Conservation (phyloP, 2,888 invertebrate species). For the Isoperla grammatica region DNA sequence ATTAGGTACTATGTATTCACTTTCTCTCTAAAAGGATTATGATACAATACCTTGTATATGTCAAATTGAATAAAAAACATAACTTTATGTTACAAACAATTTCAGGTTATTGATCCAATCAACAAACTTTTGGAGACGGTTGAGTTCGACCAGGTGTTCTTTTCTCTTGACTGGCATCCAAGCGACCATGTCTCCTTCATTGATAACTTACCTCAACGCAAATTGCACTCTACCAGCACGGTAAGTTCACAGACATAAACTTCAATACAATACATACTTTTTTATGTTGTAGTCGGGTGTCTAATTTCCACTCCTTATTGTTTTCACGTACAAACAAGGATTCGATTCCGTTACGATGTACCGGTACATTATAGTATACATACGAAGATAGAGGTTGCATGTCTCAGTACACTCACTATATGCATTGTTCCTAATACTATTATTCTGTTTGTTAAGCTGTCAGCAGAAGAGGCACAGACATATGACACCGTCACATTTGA, state of each 20-base stretch:
- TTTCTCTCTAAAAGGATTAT: too few species aligned
- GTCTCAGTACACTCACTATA: too few species aligned
- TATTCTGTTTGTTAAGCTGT: slow-evolving; percentile 53
- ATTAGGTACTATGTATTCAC: too few species aligned
- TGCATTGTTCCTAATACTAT: background rate
- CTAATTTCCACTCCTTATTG: background rate
- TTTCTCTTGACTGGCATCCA: slow-evolving; percentile 97
- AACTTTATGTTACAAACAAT: too few species aligned
- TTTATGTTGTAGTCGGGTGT: too few species aligned
- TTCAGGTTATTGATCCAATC: slow-evolving; percentile 80
- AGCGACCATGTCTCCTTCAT: slow-evolving; percentile 93
- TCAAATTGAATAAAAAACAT: too few species aligned
- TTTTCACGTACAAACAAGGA: background rate
- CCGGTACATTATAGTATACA: background rate
- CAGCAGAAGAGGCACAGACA: slow-evolving; percentile 68
- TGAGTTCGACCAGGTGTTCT: slow-evolving; percentile 82
- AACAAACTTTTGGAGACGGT: slow-evolving; percentile 77
- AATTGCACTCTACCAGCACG: slow-evolving; percentile 66
- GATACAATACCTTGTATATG: too few species aligned
- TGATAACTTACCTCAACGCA: slow-evolving; percentile 77
- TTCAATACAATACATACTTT: slow-evolving; percentile 4
- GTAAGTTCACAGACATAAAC: slow-evolving; percentile 44
- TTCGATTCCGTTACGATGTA: background rate
- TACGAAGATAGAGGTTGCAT: too few species aligned
- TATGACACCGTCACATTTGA: slow-evolving; percentile 93